A percentile compares a stretch with the other conserved stretches of the same genome.
Conservation (phyloP, 2,888 invertebrate genomes). For the Pristionchus fissidentatus region DNA sequence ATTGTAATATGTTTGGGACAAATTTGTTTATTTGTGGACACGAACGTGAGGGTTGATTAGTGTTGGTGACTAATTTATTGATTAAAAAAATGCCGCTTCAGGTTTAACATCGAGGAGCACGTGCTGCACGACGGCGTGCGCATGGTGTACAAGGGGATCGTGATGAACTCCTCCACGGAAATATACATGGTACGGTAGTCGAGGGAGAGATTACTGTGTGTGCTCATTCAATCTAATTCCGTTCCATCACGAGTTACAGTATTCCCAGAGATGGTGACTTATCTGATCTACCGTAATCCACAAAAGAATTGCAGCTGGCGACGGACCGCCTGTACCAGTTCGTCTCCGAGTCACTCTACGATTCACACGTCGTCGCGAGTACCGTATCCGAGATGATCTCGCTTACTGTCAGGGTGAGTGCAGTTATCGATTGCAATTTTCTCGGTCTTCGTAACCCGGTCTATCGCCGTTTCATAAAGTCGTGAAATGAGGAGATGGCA, state of each 20-base stretch:
- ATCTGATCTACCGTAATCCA: background rate
- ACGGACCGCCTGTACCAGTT: slow-evolving; percentile 85
- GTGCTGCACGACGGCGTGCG: slow-evolving; percentile 63
- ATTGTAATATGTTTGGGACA: no score
- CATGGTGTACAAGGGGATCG: slow-evolving; percentile 58
- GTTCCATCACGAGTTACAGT: background rate
- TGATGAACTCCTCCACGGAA: slow-evolving; percentile 61
- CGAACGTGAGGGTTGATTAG: no score
- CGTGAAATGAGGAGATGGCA: no score
- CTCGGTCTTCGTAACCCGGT: no score
- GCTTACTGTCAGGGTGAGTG: slow-evolving; percentile 78
- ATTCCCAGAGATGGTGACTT: background rate
- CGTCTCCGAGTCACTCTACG: slow-evolving; percentile 84
- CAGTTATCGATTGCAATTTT: background rate
- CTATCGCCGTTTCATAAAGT: no score
- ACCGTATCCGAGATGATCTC: slow-evolving; percentile 85
- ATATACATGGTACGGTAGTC: slow-evolving; percentile 58
- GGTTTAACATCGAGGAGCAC: slow-evolving; percentile 62
- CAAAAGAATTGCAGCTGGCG: slow-evolving; percentile 79
- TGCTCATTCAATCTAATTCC: background rate
- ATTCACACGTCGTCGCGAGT: slow-evolving; percentile 87
- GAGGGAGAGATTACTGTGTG: background rate
- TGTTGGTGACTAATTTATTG: background rate
- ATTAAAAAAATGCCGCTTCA: slow-evolving; percentile 32
- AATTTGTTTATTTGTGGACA: no score